Evolutionary conservation across 2,888 invertebrate genomes (phyloP).

Genomic region (Erpobdella octoculata): DNA sequence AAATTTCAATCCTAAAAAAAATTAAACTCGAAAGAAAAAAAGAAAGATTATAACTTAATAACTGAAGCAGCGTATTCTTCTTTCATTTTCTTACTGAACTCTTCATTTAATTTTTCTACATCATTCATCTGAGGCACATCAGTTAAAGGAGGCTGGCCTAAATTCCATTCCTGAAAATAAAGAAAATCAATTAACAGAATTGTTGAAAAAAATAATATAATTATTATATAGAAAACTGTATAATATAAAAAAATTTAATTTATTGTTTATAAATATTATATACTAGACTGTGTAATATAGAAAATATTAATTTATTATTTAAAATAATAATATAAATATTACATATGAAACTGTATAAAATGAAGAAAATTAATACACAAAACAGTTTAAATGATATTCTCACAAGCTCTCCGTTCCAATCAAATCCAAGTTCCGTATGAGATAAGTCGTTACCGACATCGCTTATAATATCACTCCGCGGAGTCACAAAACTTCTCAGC

Average conservation of each 20-base stretch:
- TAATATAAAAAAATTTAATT: too few relatives aligned
- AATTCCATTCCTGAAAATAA: background rate
- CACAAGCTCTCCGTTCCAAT: constrained; percentile 14
- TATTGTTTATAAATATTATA: too few relatives aligned
- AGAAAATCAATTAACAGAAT: background rate
- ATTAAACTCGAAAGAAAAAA: background rate
- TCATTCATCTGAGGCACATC: constrained; percentile 1
- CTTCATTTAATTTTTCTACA: constrained; percentile 14
- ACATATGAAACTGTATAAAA: background rate
- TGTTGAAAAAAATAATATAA: background rate
- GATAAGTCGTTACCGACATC: constrained; percentile 2
- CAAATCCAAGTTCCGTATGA: background rate
- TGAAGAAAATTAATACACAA: background rate
- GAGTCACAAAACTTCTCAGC: background rate
- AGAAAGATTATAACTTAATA: background rate
- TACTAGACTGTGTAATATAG: too few relatives aligned
- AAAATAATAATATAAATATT: too few relatives aligned
- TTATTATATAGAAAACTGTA: too few relatives aligned
- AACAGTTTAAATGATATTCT: background rate
- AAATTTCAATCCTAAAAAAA: background rate
- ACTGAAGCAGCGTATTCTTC: constrained; percentile 20
- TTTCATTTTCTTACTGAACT: constrained; percentile 16
- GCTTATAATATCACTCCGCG: background rate
- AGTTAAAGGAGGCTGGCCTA: background rate
- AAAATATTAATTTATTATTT: too few relatives aligned